Conservation (phyloP, 2,888 invertebrate species). For the Bembecia ichneumoniformis region DNA sequence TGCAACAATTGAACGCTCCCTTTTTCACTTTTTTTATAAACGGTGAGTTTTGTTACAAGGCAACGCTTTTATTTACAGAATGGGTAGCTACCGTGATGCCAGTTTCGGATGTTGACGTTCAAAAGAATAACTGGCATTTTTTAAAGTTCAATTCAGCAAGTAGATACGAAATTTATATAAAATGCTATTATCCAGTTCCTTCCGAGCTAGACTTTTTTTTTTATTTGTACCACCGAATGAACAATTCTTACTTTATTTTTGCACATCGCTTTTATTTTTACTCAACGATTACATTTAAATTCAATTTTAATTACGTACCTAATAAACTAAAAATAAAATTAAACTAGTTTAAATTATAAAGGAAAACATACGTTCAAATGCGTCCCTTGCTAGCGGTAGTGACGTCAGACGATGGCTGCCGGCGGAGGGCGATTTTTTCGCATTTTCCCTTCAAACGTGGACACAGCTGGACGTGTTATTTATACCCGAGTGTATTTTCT, state of each 20-base stretch:
- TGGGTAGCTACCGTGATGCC: conserved; percentile 34
- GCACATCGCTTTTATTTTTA: background rate
- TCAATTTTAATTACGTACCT: background rate
- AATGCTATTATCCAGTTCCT: background rate
- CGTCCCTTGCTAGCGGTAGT: conserved; percentile 38
- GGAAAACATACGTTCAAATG: background rate
- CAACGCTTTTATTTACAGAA: conserved; percentile 35
- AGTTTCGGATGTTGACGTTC: conserved; percentile 44
- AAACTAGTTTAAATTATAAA: background rate
- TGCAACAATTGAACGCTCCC: conserved; percentile 40
- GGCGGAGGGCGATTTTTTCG: conserved; percentile 57
- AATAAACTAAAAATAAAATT: too few relatives aligned
- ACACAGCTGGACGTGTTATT: conserved; percentile 24
- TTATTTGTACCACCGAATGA: background rate
- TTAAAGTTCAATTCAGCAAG: background rate
- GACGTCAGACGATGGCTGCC: conserved; percentile 69
- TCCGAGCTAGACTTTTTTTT: background rate
- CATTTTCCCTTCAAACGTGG: conserved; percentile 57
- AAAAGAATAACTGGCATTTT: conserved; percentile 10
- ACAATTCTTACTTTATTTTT: background rate
- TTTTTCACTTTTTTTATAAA: conserved; percentile 27
- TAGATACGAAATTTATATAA: background rate
- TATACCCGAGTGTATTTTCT: conserved; percentile 9
- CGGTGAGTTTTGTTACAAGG: conserved; percentile 34
- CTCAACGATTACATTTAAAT: background rate